Conservation (phyloP, 2,797 vertebrate genomes). For the Xiphophorus birchmanni region DNA sequence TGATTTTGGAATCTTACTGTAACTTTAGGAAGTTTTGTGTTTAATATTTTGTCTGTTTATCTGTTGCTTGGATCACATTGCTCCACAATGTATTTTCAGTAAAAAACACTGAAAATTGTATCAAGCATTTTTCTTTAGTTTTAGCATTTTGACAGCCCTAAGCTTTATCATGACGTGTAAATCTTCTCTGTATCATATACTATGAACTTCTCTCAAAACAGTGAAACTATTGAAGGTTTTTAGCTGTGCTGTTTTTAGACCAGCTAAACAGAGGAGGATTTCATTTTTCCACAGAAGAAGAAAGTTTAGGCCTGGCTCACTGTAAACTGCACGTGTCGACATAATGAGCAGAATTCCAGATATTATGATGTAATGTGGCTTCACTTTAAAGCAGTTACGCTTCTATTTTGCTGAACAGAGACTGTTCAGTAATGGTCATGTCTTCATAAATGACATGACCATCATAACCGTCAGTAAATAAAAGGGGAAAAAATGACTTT, state of each 20-base stretch:
- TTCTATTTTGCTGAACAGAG: neutral
- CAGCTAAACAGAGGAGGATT: neutral
- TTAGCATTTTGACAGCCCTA: neutral
- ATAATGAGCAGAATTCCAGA: neutral
- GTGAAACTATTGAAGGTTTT: neutral
- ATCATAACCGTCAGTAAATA: neutral
- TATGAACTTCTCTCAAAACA: neutral
- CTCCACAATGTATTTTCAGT: neutral
- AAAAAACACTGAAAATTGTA: neutral
- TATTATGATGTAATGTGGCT: neutral
- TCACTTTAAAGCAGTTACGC: neutral
- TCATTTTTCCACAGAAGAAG: neutral
- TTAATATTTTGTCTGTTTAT: neutral
- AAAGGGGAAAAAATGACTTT: neutral
- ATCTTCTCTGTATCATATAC: neutral
- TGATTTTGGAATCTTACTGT: no score
- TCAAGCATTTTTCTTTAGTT: neutral
- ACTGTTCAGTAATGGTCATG: no score
- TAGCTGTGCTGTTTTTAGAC: neutral
- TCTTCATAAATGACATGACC: neutral
- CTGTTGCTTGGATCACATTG: neutral
- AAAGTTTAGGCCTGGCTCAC: neutral
- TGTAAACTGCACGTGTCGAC: neutral
- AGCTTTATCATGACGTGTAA: neutral
- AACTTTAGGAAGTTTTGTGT: no score